Conservation (phyloP, 2,888 invertebrate species). For the Pogonocherus hispidulus region DNA sequence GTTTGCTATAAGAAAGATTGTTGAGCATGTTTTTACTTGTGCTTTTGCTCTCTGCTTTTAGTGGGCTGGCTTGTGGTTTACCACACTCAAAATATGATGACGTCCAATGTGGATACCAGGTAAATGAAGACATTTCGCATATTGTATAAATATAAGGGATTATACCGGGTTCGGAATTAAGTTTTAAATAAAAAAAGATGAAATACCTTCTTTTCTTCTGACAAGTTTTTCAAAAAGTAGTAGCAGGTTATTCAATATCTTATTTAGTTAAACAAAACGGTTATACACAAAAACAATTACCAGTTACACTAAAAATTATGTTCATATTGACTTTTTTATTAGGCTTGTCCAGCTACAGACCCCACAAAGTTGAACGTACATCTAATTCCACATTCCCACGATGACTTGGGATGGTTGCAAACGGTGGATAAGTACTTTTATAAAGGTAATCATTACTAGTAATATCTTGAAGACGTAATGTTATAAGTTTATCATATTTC, state of each 20-base stretch:
- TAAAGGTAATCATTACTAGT: conserved; percentile 73
- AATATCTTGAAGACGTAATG: neutral
- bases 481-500: neutral
- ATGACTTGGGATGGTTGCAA: conserved; percentile 95
- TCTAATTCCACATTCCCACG: conserved; percentile 89
- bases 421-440: conserved; percentile 95
- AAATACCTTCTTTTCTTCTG: too few species aligned
- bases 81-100: neutral
- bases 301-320: too few species aligned
- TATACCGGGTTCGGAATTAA: too few species aligned
- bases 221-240: too few species aligned
- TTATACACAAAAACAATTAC: too few species aligned
- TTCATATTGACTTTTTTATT: conserved; percentile 32
- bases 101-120: conserved; percentile 49
- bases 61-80: neutral
- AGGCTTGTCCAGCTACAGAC: conserved; percentile 76
- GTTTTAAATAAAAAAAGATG: too few species aligned
- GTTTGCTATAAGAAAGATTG: too few species aligned
- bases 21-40: neutral
- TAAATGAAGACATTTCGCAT: too few species aligned
- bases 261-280: too few species aligned
- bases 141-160: too few species aligned
- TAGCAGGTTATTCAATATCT: too few species aligned
- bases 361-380: conserved; percentile 83
- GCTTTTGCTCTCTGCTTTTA: neutral